Evolutionary conservation across 2,888 invertebrate genomes (phyloP).

Genomic region (Apotomis betuletana): DNA sequence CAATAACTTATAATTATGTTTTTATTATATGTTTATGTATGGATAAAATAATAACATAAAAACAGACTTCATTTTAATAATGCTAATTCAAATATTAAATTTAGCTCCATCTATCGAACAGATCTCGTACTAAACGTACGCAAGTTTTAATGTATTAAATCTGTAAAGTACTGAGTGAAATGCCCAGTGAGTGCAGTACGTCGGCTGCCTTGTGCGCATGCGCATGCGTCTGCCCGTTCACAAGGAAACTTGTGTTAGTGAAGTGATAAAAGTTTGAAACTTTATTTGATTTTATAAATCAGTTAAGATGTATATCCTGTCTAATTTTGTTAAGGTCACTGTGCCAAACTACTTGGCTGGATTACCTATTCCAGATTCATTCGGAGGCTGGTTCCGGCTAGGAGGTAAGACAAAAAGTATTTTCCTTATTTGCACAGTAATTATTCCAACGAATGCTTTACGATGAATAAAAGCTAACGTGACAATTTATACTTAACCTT

Average conservation of each 20-base stretch:
- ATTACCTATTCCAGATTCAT: slow-evolving; percentile 92
- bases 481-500: slow-evolving; percentile 13
- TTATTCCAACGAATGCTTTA: slow-evolving; percentile 13
- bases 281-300: background rate
- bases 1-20: too few relatives aligned
- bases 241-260: background rate
- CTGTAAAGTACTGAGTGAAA: too few relatives aligned
- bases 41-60: too few relatives aligned
- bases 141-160: too few relatives aligned
- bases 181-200: background rate
- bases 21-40: too few relatives aligned
- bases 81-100: too few relatives aligned
- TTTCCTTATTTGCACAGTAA: slow-evolving; percentile 31
- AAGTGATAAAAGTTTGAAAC: slow-evolving; percentile 13
- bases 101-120: too few relatives aligned
- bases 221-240: background rate
- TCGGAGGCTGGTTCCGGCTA: slow-evolving; percentile 93
- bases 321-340: slow-evolving; percentile 89
- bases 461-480: slow-evolving; percentile 15
- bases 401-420: slow-evolving; percentile 83
- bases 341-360: slow-evolving; percentile 92
- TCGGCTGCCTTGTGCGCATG: background rate
- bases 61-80: too few relatives aligned
- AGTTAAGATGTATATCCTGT: slow-evolving; percentile 88
- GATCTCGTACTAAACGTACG: too few relatives aligned